Base-by-base conservation (phyloP, 2,113 vertebrate genomes). In the Manacus vitellinus region DNA sequence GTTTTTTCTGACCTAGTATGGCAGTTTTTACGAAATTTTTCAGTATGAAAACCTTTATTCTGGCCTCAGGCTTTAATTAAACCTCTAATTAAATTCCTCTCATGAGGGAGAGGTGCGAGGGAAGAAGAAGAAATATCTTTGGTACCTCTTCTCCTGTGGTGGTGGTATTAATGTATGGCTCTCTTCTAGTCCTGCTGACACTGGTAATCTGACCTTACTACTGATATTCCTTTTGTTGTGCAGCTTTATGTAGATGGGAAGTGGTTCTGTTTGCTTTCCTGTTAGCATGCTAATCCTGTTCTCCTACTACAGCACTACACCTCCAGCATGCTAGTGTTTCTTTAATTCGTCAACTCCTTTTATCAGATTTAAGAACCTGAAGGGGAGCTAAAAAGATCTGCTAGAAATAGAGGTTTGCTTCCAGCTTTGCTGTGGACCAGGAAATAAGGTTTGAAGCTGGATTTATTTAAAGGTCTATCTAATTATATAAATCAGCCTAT, bases 51-150 rank as follows among this genome's bases (percentile, higher is more conserved):
- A 31, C 22, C n/a, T 77, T 74, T 89, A 56, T 81, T 92, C 47
- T 86, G 65, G 25, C 73, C 79, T 59, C 61, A 75, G 52, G 84
- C 76, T 89, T 76, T 94, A 92, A 96, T 95, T 95, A 94, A 84
- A 94, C 47, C 33, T 85, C 54, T 91, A 91, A 95, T 96, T 95
- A 91, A 95, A 75, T 85, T 91, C 9, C 9, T 94, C 35, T 87
- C 54, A 12, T 74, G 33, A 91, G 68, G 44, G 23, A 83, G 68
- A 94, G 12, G 30, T 77, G 31, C 71, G 27, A 95, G 46, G 28
- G 28, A 92, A 85, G 46, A 58, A 81, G 73, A 63, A 76, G 19
- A 59, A 86, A 12, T 87, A 62, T 63, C 75, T 91, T 86, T 71
- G 39, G 28, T 89, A 31, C 2, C 1, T 91, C 24, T 78, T 7